Percentiles rank a stretch among this genome's conserved stretches.
Evolutionary conservation across 2,797 vertebrate species (phyloP).

Genomic region (Eulemur rubriventer): DNA sequence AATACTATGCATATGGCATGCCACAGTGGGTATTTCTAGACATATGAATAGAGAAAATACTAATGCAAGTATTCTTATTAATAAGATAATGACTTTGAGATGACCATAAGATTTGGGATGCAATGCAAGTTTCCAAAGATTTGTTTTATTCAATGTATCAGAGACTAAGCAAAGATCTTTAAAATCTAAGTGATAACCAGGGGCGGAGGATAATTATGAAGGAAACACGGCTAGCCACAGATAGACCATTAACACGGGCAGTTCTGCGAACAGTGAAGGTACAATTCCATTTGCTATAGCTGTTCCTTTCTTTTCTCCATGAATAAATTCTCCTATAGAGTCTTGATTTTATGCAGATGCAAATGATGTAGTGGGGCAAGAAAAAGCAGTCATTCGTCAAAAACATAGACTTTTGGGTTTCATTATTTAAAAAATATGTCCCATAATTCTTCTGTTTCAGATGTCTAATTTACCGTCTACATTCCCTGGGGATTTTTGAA

Average conservation of each 20-base stretch:
- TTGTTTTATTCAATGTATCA: neutral
- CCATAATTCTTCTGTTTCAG: slow-evolving; percentile 16
- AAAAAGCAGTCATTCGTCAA: neutral
- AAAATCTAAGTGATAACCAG: neutral
- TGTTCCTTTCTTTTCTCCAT: neutral
- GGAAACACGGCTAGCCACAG: neutral
- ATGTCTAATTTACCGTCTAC: neutral
- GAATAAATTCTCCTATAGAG: neutral
- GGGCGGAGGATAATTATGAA: neutral
- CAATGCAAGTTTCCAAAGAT: neutral
- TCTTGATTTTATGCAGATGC: neutral
- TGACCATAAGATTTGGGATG: neutral
- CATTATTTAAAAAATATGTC: slow-evolving; percentile 29
- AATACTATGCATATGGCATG: neutral
- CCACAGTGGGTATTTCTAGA: neutral
- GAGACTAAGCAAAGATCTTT: neutral
- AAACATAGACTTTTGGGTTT: neutral
- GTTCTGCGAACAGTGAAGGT: neutral
- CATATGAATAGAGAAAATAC: neutral
- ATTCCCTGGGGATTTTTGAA: neutral
- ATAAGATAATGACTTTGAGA: neutral
- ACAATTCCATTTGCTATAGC: neutral
- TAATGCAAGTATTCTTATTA: neutral
- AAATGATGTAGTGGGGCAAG: neutral
- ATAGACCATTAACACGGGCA: neutral